Evolutionary conservation across 2,888 invertebrate species (phyloP), one percentile per base, ranked within the genome.

Genomic region (Chrysolina oricalcia): DNA sequence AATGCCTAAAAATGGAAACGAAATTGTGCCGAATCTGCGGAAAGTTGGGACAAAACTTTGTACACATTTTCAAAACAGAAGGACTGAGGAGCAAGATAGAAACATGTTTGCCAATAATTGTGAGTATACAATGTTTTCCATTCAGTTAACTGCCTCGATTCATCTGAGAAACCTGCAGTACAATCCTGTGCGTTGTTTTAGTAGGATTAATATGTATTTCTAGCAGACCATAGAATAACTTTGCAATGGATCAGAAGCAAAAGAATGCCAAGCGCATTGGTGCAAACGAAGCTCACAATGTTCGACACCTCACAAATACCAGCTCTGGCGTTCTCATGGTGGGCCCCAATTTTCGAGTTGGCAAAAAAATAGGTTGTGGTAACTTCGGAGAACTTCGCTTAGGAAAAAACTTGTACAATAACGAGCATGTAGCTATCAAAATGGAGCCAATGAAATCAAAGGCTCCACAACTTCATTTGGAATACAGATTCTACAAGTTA

Each of bases 391-490:
- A 99, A 92, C 93, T 99, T 85, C 93, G 99, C 89, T 94, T 99
- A 90, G 98, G 98, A 85, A 99, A 99, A 93, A 99, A 99, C 92
- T 93, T 99, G 88, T 99, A 99, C 93, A 99, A 98, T 93, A 99
- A 98, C 93, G 99, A 99, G 92, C 99, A 99, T 93, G 99, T 99
- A 91, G 99, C 99, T 90, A 99, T 99, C 90, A 99, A 99, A 93
- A 94, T 99, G 97, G 99, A 99, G 93, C 98, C 98, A 87, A 98
- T 99, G 98, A 99, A 99, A 92, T 98, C 99, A 86, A 98, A 99
- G 93, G 99, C 99, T 89, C 99, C 99, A 81, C 99, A 99, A 92
- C 93, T 99, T 88, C 99, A 99, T 91, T 93, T 99, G 92, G 99
- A 99, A 92, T 99, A 99, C 94, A 94, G 99, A 92, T 99, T 99